A percentile compares a stretch with the other conserved stretches of the same genome.
Evolutionary conservation across 1,140 invertebrate species (phyloP).

Genomic region (Trichoplusia ni): DNA sequence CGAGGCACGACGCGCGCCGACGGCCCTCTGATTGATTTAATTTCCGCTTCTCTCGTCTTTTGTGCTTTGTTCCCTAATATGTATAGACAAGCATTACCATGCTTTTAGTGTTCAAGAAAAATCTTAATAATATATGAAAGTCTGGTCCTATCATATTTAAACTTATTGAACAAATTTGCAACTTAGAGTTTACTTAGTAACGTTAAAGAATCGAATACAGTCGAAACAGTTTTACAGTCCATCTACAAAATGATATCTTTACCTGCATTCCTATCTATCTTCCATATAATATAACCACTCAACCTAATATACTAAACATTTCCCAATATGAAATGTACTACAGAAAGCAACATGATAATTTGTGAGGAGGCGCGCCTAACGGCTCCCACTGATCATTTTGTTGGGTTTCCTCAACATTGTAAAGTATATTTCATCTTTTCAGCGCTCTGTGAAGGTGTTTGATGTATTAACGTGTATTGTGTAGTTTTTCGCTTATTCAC

Average conservation of each 20-base stretch:
- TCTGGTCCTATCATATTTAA: too few species aligned
- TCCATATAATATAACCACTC: too few species aligned
- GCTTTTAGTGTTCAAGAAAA: background rate
- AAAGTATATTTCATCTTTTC: slow-evolving; percentile 1
- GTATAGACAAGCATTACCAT: background rate
- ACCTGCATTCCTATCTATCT: too few species aligned
- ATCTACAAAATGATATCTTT: too few species aligned
- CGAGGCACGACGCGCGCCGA: background rate
- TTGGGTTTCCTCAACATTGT: background rate
- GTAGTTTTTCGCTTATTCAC: background rate
- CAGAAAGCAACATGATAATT: slow-evolving; percentile 5
- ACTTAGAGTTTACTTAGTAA: too few species aligned
- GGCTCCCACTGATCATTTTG: background rate
- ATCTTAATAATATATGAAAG: background rate
- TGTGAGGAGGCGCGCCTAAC: background rate
- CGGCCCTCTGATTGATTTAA: slow-evolving; percentile 22
- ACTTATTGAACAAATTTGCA: too few species aligned
- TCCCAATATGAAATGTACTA: too few species aligned
- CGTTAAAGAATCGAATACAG: too few species aligned
- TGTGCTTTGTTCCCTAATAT: slow-evolving; percentile 10
- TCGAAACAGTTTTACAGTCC: too few species aligned
- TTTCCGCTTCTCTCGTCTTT: slow-evolving; percentile 14
- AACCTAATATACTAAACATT: too few species aligned
- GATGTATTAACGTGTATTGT: background rate
- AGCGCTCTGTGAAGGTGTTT: background rate